Evolutionary conservation across 2,888 invertebrate species (phyloP).

Genomic region (Leptopilina drosophilae): DNA sequence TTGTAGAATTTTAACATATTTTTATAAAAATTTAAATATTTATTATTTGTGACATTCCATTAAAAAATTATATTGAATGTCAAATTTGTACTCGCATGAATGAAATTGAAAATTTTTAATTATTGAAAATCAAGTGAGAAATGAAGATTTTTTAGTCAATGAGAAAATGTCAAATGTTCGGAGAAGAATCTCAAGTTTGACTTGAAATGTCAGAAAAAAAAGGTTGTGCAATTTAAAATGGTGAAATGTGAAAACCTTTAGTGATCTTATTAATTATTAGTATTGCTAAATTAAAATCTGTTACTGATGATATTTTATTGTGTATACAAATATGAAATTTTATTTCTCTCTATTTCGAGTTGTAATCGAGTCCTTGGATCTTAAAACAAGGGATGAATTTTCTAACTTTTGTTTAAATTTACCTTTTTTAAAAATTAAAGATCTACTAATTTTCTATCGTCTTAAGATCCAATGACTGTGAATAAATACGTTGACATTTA

Average conservation of each 20-base stretch:
- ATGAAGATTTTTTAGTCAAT: background rate
- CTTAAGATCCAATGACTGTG: no score
- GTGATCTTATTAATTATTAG: no score
- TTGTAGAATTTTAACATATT: conserved; percentile 37
- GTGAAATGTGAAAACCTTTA: background rate
- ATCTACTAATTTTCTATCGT: no score
- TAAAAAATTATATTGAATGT: background rate
- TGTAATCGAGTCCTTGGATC: no score
- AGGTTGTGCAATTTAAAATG: conserved; percentile 11
- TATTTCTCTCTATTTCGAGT: no score
- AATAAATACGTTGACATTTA: no score
- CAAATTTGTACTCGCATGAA: conserved; percentile 19
- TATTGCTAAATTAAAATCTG: no score
- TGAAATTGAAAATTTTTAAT: background rate
- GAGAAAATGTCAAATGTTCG: background rate
- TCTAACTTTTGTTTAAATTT: no score
- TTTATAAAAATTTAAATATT: conserved; percentile 27
- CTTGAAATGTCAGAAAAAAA: background rate
- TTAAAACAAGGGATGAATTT: no score
- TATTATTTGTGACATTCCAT: conserved; percentile 22
- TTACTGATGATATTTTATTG: no score
- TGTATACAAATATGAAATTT: no score
- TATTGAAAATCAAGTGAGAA: background rate
- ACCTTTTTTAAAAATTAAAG: no score
- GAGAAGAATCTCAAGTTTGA: background rate